Percentiles rank a stretch among this genome's conserved stretches.
These are phyloP conservation scores for Mohoua ochrocephala DNA, from an alignment of 2,113 vertebrate species.

Conservation along the genomic window DNA sequence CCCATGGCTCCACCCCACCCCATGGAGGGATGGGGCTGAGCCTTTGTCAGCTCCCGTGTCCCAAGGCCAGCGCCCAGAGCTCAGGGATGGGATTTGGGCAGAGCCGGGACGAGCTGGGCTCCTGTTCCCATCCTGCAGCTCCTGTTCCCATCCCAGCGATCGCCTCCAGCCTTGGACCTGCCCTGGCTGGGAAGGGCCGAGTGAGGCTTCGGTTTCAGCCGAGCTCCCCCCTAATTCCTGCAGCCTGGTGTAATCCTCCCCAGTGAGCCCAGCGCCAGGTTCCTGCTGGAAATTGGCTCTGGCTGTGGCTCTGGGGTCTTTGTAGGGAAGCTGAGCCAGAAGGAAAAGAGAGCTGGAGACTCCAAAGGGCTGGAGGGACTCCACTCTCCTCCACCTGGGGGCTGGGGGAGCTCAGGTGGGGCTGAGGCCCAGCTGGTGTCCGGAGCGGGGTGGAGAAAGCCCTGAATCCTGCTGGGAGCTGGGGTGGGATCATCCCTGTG, in stretches of 20 bases:
- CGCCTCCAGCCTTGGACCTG: not conserved
- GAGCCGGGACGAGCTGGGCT: not conserved
- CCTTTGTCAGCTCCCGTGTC: accelerated
- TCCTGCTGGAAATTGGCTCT: constrained; percentile 64
- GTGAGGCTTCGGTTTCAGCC: not conserved
- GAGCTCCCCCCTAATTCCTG: constrained; percentile 42
- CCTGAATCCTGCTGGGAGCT: not conserved
- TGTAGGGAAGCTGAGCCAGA: constrained; percentile 36
- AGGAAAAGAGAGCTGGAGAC: not conserved
- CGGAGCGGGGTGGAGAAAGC: not conserved
- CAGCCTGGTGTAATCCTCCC: constrained; percentile 54
- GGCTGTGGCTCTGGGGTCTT: constrained; percentile 19
- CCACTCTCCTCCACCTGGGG: not conserved
- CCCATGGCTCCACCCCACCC: accelerated
- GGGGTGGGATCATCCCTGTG: accelerated
- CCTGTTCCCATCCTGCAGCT: not conserved
- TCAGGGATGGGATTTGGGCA: not conserved
- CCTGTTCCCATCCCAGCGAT: accelerated
- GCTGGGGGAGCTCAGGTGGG: not conserved
- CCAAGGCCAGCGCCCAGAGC: not conserved
- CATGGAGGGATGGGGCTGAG: accelerated
- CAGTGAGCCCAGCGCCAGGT: constrained; percentile 18
- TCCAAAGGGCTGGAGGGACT: not conserved
- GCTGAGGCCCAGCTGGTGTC: not conserved
- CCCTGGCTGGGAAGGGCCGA: not conserved